phyloP scores from a whole-genome alignment of 2,888 invertebrate species.

The Limnephilus auricula region DNA sequence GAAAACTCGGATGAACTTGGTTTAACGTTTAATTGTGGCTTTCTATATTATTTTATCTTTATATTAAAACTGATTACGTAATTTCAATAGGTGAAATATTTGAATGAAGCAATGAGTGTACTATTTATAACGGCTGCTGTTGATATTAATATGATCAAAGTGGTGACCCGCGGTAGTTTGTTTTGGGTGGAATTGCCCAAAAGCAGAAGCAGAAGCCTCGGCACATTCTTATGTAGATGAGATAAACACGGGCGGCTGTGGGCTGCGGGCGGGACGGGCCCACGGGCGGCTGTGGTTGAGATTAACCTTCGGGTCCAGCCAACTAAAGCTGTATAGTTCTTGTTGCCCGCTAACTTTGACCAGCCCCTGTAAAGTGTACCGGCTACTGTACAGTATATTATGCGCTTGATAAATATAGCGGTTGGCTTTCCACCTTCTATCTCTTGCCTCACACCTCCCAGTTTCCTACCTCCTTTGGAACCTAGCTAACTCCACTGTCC shows the following conservation, averaged over 20 bases:
- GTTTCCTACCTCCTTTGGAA: background rate
- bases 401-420: background rate
- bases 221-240: constrained; percentile 2
- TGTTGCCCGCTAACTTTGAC: background rate
- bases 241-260: background rate
- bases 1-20: background rate
- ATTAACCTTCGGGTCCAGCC: constrained; percentile 2
- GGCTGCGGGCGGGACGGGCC: background rate
- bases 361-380: background rate
- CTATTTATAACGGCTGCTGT: background rate
- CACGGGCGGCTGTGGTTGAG: background rate
- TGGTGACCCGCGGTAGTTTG: background rate
- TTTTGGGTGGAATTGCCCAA: background rate
- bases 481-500: background rate
- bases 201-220: background rate
- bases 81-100: too few species aligned
- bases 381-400: background rate
- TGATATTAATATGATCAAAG: background rate
- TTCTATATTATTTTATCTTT: too few species aligned
- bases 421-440: background rate
- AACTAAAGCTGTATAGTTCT: background rate
- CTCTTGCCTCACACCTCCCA: background rate
- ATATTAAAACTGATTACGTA: too few species aligned
- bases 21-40: too few species aligned
- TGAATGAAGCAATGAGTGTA: background rate